phyloP scores from a whole-genome alignment of 37 sponge, comb jelly and placozoan species.

The Ianthella basta region DNA sequence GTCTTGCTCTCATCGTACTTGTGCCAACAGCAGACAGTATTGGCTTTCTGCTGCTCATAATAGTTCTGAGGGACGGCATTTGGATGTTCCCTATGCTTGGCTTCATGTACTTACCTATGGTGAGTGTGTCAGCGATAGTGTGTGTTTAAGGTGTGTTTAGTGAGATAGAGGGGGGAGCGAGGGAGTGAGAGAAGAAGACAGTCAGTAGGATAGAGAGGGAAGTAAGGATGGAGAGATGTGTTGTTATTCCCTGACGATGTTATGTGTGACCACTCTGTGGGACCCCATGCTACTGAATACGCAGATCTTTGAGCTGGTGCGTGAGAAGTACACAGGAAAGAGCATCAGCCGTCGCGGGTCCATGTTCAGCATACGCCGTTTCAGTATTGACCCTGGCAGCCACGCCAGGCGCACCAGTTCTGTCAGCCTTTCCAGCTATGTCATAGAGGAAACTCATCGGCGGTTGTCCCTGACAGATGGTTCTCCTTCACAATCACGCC shows the following conservation, averaged over 20 bases:
- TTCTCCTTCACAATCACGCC: no score
- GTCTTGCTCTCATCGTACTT: no score
- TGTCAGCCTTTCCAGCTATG: not conserved
- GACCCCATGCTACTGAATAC: not conserved
- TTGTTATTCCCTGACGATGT: no score
- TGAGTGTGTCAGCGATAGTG: not conserved
- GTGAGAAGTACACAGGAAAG: not conserved
- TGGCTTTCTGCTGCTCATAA: not conserved
- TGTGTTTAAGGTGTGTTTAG: not conserved
- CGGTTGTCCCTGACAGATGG: no score
- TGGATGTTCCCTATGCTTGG: conserved; percentile 28
- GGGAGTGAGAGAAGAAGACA: not conserved
- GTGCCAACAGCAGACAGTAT: no score
- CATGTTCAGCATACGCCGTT: not conserved
- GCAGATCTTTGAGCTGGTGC: conserved; percentile 3
- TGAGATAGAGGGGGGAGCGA: not conserved
- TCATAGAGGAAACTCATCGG: not conserved
- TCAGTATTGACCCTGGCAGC: not conserved
- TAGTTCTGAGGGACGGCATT: conserved; percentile 2
- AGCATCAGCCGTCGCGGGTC: not conserved
- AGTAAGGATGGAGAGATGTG: no score
- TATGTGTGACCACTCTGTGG: no score
- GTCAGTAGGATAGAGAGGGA: no score
- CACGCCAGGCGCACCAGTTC: not conserved
- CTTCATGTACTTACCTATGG: conserved; percentile 11